Conservation (phyloP, 2,113 vertebrate genomes). For the Clinocottus analis region DNA sequence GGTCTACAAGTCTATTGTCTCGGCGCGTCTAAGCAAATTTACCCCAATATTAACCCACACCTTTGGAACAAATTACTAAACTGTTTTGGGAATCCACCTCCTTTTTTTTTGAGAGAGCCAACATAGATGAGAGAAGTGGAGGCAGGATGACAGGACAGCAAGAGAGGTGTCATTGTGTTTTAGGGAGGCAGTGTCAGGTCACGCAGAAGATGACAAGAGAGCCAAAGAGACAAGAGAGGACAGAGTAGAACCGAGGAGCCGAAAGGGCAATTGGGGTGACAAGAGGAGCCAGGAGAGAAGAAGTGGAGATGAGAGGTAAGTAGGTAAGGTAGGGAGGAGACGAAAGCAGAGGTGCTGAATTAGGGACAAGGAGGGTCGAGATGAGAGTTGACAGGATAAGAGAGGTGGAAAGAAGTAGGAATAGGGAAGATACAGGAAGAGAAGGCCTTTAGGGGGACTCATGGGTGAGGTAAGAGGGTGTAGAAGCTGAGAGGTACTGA, state of each 20-base stretch:
- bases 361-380: slow-evolving; percentile 42
- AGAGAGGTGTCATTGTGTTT: slow-evolving; percentile 55
- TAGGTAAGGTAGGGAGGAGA: slow-evolving; percentile 50
- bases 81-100: slow-evolving; percentile 11
- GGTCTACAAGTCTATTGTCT: slow-evolving; percentile 47
- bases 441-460: slow-evolving; percentile 58
- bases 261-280: slow-evolving; percentile 68
- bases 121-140: slow-evolving; percentile 3
- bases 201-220: slow-evolving; percentile 52
- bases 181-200: slow-evolving; percentile 50
- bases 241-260: slow-evolving; percentile 44
- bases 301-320: slow-evolving; percentile 56
- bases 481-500: slow-evolving; percentile 19
- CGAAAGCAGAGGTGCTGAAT: slow-evolving; percentile 48
- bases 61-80: slow-evolving; percentile 48
- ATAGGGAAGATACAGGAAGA: slow-evolving; percentile 36
- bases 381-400: slow-evolving; percentile 73
- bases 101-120: background rate
- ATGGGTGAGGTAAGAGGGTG: slow-evolving; percentile 50
- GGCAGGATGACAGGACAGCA: background rate
- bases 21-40: slow-evolving; percentile 49
- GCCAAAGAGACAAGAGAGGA: slow-evolving; percentile 42
- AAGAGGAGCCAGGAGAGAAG: slow-evolving; percentile 44
- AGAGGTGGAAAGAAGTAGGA: slow-evolving; percentile 55
- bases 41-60: slow-evolving; percentile 53